These are phyloP conservation scores for Yoshiicerus persimilis DNA, from an alignment of 1,140 invertebrate genomes.

Conservation along the genomic window DNA sequence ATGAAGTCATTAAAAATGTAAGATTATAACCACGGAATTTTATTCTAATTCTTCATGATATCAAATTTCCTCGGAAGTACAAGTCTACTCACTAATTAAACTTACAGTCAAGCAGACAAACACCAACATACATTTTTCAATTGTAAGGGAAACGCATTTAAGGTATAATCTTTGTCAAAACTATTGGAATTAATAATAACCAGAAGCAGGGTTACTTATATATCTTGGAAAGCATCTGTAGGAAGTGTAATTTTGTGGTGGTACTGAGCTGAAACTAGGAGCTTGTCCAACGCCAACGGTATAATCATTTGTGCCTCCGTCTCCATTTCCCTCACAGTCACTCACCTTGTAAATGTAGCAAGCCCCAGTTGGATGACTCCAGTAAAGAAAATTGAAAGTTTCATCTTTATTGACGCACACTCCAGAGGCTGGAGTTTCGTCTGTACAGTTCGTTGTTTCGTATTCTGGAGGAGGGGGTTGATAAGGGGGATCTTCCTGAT, in stretches of 20 bases:
- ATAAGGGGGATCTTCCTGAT: background rate
- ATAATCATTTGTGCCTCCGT: background rate
- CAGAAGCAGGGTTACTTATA: background rate
- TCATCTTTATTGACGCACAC: background rate
- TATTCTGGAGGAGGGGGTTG: background rate
- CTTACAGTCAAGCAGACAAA: too few relatives aligned
- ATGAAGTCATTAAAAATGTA: too few relatives aligned
- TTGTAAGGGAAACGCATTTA: too few relatives aligned
- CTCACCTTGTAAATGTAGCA: background rate
- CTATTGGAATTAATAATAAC: background rate
- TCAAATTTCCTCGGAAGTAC: too few relatives aligned
- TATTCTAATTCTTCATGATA: too few relatives aligned
- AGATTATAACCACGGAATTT: too few relatives aligned
- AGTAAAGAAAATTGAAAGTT: background rate
- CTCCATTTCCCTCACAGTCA: background rate
- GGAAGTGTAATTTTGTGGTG: background rate
- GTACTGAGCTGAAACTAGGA: background rate
- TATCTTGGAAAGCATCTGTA: background rate
- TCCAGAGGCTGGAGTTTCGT: background rate
- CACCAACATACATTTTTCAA: too few relatives aligned
- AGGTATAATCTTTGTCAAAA: too few relatives aligned
- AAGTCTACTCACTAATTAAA: too few relatives aligned
- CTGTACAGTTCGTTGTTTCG: background rate
- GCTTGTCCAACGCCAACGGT: background rate
- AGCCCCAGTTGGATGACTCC: background rate